Conservation (phyloP, 2,113 vertebrate species). For the Cervus canadensis region DNA sequence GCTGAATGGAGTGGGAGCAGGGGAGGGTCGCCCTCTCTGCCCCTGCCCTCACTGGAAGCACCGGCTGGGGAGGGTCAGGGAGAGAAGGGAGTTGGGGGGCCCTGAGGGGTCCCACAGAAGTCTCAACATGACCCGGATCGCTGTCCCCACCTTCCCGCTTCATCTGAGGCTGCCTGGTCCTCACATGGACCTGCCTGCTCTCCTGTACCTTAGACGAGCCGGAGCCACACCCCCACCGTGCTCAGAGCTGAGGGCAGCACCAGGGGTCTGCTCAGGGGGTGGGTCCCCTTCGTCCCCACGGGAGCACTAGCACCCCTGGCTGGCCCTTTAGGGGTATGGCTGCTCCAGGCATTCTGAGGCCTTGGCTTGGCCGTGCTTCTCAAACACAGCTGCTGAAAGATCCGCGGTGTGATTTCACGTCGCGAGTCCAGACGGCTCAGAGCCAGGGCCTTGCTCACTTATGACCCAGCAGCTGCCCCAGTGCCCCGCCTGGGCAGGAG, state of each 20-base stretch:
- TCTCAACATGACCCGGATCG: fast-evolving
- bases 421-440: too few relatives aligned
- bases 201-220: fast-evolving
- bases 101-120: fast-evolving
- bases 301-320: too few relatives aligned
- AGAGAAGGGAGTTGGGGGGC: fast-evolving
- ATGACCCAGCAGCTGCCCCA: fast-evolving
- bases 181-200: fast-evolving
- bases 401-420: fast-evolving
- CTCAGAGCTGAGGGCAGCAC: fast-evolving
- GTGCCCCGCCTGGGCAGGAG: background rate
- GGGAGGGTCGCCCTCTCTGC: fast-evolving
- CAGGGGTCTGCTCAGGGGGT: fast-evolving
- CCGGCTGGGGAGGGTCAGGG: fast-evolving
- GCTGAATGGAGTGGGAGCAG: background rate
- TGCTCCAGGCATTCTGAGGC: fast-evolving
- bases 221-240: fast-evolving
- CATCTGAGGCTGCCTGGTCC: background rate
- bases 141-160: fast-evolving
- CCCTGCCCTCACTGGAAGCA: background rate
- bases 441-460: background rate
- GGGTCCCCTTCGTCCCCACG: fast-evolving
- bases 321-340: fast-evolving
- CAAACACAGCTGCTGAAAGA: background rate
- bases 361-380: fast-evolving